Conservation (phyloP, 2,888 invertebrate species). For the Eumerus sabulonum region DNA sequence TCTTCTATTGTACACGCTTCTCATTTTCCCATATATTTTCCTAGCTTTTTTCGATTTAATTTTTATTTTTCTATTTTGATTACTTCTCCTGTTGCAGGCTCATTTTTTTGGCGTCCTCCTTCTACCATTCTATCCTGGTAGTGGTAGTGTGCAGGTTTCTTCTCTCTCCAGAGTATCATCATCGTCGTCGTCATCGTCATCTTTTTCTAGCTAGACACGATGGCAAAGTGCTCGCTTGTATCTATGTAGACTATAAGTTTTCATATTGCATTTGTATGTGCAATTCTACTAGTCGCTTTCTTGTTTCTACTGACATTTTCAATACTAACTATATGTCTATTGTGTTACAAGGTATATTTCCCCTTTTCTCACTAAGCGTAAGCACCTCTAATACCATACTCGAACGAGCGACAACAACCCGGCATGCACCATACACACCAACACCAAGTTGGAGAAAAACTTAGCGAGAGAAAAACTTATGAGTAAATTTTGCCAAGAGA, state of each 20-base stretch:
- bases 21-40: slow-evolving; percentile 54
- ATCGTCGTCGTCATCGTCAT: too few relatives aligned
- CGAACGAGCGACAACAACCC: not conserved
- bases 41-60: slow-evolving; percentile 20
- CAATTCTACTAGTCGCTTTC: not conserved
- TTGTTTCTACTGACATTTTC: slow-evolving; percentile 41
- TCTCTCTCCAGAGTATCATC: slow-evolving; percentile 32
- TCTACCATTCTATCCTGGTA: slow-evolving; percentile 25
- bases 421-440: slow-evolving; percentile 18
- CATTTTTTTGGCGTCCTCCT: slow-evolving; percentile 25
- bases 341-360: slow-evolving; percentile 37
- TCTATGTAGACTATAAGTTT: slow-evolving; percentile 37
- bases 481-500: slow-evolving; percentile 25
- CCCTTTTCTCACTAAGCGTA: slow-evolving; percentile 23
- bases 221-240: too few relatives aligned
- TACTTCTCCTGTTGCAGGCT: slow-evolving; percentile 55
- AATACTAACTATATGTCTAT: slow-evolving; percentile 46
- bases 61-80: not conserved
- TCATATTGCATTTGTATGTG: slow-evolving; percentile 22
- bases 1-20: slow-evolving; percentile 9
- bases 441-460: slow-evolving; percentile 26
- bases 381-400: slow-evolving; percentile 7
- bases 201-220: slow-evolving; percentile 2
- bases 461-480: slow-evolving; percentile 57
- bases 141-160: slow-evolving; percentile 43